phyloP scores from a whole-genome alignment of 2,113 vertebrate genomes.

The Phycodurus eques region DNA sequence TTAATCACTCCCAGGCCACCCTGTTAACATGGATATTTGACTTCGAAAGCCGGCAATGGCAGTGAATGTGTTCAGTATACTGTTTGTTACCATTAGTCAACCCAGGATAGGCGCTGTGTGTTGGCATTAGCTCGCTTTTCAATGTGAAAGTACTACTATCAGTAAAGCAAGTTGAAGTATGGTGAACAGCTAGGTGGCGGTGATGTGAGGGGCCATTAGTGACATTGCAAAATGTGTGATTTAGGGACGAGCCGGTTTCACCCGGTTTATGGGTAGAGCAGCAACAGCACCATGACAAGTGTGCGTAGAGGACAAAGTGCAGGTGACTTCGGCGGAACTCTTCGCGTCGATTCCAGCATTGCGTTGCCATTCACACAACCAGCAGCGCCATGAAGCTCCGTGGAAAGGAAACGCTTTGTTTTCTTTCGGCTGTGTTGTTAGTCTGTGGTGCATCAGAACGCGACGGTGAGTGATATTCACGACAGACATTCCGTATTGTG shows the following conservation, averaged over 20 bases:
- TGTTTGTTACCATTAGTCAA: no score
- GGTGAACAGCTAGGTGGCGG: neutral
- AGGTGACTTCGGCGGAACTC: neutral
- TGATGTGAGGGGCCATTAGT: no score
- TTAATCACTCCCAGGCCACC: no score
- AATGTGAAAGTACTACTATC: no score
- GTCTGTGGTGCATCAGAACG: constrained; percentile 20
- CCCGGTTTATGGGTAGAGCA: neutral
- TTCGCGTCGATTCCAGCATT: neutral
- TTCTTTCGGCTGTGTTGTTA: constrained; percentile 18
- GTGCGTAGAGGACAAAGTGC: neutral
- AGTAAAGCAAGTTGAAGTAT: no score
- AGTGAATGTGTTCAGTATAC: no score
- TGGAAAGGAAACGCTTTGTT: neutral
- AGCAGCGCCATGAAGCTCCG: constrained; percentile 16
- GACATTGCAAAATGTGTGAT: neutral
- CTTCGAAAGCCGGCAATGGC: no score
- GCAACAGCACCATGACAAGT: neutral
- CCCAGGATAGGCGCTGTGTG: no score
- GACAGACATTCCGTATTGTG: neutral
- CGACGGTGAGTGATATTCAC: constrained; percentile 27
- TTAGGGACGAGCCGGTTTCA: neutral
- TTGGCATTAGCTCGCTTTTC: no score
- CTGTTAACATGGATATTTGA: no score
- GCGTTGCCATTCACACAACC: neutral